Evolutionary conservation across 1,140 invertebrate genomes (phyloP), one percentile per base, ranked within the genome.

Genomic region (Drosophila pseudoobscura): DNA sequence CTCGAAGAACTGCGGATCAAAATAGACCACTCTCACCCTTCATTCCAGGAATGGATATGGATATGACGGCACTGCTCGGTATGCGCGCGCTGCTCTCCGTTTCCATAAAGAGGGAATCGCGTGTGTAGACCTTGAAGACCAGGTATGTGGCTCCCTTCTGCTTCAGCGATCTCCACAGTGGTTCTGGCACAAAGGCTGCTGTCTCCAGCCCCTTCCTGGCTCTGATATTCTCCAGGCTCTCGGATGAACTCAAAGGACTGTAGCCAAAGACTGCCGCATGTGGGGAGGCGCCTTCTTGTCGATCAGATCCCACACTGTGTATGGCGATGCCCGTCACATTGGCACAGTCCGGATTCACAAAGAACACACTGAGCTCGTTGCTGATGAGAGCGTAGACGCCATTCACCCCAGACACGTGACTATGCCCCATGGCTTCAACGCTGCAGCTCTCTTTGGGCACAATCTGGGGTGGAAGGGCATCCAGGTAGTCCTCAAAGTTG

Each of bases 51-150:
- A 91, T 75, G 4, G 77, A 78, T 56, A 91, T 85, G 1, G 90
- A 91, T 6, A 91, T 55, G 31, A 91, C 84, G 60, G 75, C 77
- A 13, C 80, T 79, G 8, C 62, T 58, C 3, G 83, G 89, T 5
- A 5, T 5, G 3, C 35, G 35, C 11, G 2, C 61, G 54, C 17
- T 58, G 50, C 7, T 26, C 11, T 45, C 17, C 2, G 68, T 52
- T 11, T 91, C 87, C 58, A 91, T 83, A 64, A 91, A 91, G 3
- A 91, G 89, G 1, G 61, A 60, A 45, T 85, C 90, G 41, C 80
- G 65, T 0, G 77, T 75, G 55, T 91, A 91, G 13, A 91, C 74
- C 43, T 91, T 91, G 24, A 91, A 66, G 13, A 91, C 65, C 9
- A 91, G 47, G 47, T 70, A 69, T 0, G 26, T 35, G 22, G 70